phyloP scores from a whole-genome alignment of 1,140 invertebrate genomes.

The Ctenoplectra terminalis region DNA sequence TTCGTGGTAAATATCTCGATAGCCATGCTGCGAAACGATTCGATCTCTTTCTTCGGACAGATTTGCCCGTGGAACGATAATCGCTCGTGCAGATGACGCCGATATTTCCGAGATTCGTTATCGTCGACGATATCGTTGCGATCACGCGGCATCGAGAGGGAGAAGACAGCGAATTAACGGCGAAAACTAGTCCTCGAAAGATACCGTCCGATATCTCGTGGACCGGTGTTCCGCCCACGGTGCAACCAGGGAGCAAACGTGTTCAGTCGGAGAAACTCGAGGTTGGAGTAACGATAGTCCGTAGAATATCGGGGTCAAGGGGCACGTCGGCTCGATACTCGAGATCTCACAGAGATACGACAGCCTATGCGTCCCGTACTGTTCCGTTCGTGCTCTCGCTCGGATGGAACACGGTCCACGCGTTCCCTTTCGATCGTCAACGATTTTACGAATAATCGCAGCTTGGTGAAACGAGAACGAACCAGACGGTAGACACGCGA shows the following conservation, averaged over 20 bases:
- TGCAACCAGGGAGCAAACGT: constrained; percentile 50
- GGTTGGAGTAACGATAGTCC: constrained; percentile 50
- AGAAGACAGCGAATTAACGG: neutral
- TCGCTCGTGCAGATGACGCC: neutral
- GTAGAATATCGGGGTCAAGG: constrained; percentile 46
- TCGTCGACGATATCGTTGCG: neutral
- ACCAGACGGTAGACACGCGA: constrained; percentile 30
- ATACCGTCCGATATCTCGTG: constrained; percentile 52
- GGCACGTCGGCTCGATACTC: constrained; percentile 17
- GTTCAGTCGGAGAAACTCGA: constrained; percentile 46
- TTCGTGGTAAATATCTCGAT: constrained; percentile 6
- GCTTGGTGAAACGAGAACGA: neutral
- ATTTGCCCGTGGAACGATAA: constrained; percentile 27
- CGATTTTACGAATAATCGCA: constrained; percentile 28
- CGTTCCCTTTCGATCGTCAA: constrained; percentile 27
- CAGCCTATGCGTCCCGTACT: neutral
- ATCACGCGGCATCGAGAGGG: no score
- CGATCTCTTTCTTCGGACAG: neutral
- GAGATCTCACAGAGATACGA: constrained; percentile 38
- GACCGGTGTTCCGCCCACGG: constrained; percentile 44
- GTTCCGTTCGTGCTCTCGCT: neutral
- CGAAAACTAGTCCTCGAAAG: constrained; percentile 26
- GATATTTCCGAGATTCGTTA: neutral
- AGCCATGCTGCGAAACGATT: neutral
- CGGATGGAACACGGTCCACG: neutral